Evolutionary conservation across 64 coral and sea anemone genomes (phyloP).

Genomic region (Dendronephthya gigantea): DNA sequence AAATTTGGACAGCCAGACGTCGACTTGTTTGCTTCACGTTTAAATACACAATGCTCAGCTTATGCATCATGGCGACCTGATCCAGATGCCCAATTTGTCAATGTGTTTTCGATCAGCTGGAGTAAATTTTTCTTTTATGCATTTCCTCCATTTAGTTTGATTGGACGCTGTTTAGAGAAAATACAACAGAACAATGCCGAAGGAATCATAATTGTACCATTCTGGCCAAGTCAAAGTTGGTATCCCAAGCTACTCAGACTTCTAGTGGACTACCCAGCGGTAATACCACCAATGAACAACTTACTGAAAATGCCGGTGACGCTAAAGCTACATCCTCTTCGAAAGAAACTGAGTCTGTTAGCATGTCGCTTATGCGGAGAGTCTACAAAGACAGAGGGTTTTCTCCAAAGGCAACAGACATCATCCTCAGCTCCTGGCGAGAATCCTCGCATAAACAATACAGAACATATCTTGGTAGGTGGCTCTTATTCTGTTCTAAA

Average conservation of each 20-base stretch:
- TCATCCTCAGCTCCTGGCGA: slow-evolving; percentile 46
- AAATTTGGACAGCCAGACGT: slow-evolving; percentile 14
- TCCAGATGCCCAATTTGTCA: slow-evolving; percentile 20
- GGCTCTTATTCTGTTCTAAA: slow-evolving; percentile 15
- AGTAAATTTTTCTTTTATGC: slow-evolving; percentile 40
- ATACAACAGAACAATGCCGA: slow-evolving; percentile 20
- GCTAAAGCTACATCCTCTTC: slow-evolving; percentile 10
- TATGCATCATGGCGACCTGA: slow-evolving; percentile 59
- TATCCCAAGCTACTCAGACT: slow-evolving; percentile 32
- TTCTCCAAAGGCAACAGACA: slow-evolving; percentile 21
- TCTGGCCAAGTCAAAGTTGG: slow-evolving; percentile 51
- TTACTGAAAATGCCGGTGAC: slow-evolving; percentile 23
- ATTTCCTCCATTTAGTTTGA: slow-evolving; percentile 47
- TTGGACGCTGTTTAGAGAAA: slow-evolving; percentile 31
- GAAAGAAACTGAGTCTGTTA: slow-evolving; percentile 37
- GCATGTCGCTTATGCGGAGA: slow-evolving; percentile 43
- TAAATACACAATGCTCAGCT: slow-evolving; percentile 32
- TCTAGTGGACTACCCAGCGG: slow-evolving; percentile 21
- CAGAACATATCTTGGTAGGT: slow-evolving; percentile 29
- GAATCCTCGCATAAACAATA: slow-evolving; percentile 37
- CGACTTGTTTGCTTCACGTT: slow-evolving; percentile 37
- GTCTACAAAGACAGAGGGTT: slow-evolving; percentile 15
- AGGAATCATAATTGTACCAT: slow-evolving; percentile 42
- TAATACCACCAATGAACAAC: slow-evolving; percentile 7
- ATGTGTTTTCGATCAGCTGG: slow-evolving; percentile 47